Percentiles rank a stretch among this genome's conserved stretches.
These are phyloP conservation scores for Phragmatobia fuliginosa DNA, from an alignment of 2,888 invertebrate species.

Conservation along the genomic window DNA sequence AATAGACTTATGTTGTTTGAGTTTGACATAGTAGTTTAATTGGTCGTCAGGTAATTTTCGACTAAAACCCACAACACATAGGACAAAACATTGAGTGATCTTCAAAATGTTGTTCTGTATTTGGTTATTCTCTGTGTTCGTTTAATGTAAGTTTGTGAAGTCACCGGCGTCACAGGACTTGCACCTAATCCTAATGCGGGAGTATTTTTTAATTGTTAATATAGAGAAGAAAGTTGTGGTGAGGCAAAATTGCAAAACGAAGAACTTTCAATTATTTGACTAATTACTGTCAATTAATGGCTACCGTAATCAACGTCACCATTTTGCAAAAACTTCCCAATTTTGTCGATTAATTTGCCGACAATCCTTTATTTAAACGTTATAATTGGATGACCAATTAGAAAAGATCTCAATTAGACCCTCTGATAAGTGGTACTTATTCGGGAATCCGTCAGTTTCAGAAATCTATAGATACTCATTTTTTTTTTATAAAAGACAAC, in stretches of 20 bases:
- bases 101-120: too few relatives aligned
- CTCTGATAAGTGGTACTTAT: not conserved
- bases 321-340: not conserved
- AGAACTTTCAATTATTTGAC: not conserved
- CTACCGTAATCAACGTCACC: not conserved
- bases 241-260: not conserved
- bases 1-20: too few relatives aligned
- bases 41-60: too few relatives aligned
- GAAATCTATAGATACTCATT: not conserved
- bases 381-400: conserved; percentile 9
- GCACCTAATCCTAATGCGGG: too few relatives aligned
- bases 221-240: not conserved
- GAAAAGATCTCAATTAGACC: not conserved
- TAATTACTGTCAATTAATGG: not conserved
- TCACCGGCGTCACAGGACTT: too few relatives aligned
- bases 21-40: too few relatives aligned
- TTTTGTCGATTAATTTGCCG: not conserved
- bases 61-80: too few relatives aligned
- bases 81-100: too few relatives aligned
- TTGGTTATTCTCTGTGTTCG: too few relatives aligned
- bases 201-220: too few relatives aligned
- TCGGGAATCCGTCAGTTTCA: not conserved
- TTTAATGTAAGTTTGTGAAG: too few relatives aligned
- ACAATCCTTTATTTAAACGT: not conserved
- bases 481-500: too few relatives aligned